phyloP scores from a whole-genome alignment of 2,888 invertebrate genomes.

The Fissipunctia ypsillon region DNA sequence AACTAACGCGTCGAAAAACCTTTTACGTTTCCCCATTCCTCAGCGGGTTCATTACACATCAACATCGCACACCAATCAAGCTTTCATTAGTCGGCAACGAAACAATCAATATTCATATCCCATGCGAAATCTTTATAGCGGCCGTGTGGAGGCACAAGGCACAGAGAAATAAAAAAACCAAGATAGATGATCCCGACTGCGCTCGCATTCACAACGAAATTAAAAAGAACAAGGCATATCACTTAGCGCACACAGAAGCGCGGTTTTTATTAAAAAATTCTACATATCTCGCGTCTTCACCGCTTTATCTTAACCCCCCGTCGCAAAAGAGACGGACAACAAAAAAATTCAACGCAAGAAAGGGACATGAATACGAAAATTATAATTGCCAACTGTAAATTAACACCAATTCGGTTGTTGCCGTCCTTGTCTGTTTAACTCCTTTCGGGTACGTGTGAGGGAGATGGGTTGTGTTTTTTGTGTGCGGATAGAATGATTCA shows the following conservation, averaged over 20 bases:
- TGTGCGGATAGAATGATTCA: conserved; percentile 84
- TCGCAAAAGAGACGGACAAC: conserved; percentile 81
- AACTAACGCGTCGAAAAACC: conserved; percentile 75
- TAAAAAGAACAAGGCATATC: conserved; percentile 91
- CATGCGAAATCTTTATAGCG: conserved; percentile 88
- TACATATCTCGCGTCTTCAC: conserved; percentile 89
- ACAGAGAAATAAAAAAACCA: conserved; percentile 71
- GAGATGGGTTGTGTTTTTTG: conserved; percentile 79
- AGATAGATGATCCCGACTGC: conserved; percentile 88
- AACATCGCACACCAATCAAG: conserved; percentile 87
- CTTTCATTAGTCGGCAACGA: conserved; percentile 85
- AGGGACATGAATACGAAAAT: conserved; percentile 87
- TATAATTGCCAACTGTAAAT: conserved; percentile 91
- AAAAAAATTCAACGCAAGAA: conserved; percentile 85
- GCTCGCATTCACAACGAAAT: conserved; percentile 88
- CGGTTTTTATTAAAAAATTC: conserved; percentile 89
- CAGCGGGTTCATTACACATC: conserved; percentile 84
- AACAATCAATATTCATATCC: conserved; percentile 91
- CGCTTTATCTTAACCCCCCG: conserved; percentile 85
- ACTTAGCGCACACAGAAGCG: conserved; percentile 90
- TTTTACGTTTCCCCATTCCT: conserved; percentile 78
- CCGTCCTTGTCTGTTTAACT: conserved; percentile 72
- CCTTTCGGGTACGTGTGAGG: conserved; percentile 68
- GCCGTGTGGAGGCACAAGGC: conserved; percentile 68
- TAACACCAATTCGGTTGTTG: conserved; percentile 87